Conservation (phyloP, 1,140 invertebrate species). For the Epicauta chinensis region DNA sequence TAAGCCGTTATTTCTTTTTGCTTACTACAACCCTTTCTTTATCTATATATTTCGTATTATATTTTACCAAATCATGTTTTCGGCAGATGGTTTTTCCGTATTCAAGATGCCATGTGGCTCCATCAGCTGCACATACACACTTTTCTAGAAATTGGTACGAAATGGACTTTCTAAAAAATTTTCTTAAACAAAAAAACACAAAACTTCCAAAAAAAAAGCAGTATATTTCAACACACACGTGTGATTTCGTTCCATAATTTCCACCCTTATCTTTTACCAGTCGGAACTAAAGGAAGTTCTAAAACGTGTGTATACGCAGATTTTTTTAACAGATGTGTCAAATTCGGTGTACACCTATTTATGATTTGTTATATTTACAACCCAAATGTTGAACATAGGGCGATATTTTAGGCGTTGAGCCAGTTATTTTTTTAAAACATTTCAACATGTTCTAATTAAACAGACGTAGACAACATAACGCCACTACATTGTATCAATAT, state of each 20-base stretch:
- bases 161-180: slow-evolving; percentile 2
- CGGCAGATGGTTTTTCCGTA: slow-evolving; percentile 36
- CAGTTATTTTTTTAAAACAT: slow-evolving; percentile 5
- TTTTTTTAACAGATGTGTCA: slow-evolving; percentile 15
- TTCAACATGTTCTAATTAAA: slow-evolving; percentile 3
- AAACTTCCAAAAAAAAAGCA: not conserved
- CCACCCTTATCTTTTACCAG: slow-evolving; percentile 3
- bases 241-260: slow-evolving; percentile 6
- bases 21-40: slow-evolving; percentile 32
- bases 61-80: slow-evolving; percentile 39
- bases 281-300: slow-evolving; percentile 13
- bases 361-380: slow-evolving; percentile 15
- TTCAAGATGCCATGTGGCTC: slow-evolving; percentile 35
- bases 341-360: slow-evolving; percentile 16
- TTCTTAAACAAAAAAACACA: slow-evolving; percentile 2
- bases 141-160: slow-evolving; percentile 11
- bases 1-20: slow-evolving; percentile 35
- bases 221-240: slow-evolving; percentile 9
- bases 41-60: slow-evolving; percentile 32
- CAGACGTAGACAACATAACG: not conserved
- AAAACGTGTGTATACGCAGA: slow-evolving; percentile 9
- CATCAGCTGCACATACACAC: slow-evolving; percentile 30
- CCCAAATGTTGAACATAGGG: not conserved
- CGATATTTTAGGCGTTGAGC: slow-evolving; percentile 11
- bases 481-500: slow-evolving; percentile 1